Evolutionary conservation across 2,113 vertebrate species (phyloP).

Genomic region (Paramisgurnus dabryanus): DNA sequence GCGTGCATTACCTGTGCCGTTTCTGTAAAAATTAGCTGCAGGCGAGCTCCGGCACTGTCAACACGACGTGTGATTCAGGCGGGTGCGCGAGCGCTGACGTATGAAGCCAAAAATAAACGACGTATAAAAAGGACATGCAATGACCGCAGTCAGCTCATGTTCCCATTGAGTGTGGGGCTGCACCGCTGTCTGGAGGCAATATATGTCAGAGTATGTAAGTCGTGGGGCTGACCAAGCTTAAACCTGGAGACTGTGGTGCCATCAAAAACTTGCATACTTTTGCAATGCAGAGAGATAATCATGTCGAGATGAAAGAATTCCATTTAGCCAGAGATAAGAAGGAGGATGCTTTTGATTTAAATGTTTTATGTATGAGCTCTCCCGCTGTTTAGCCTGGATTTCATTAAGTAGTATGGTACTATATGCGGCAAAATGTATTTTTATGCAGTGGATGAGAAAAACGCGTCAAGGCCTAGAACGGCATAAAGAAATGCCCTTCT

Average conservation of each 20-base stretch:
- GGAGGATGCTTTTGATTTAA: constrained; percentile 28
- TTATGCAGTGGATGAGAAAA: background rate
- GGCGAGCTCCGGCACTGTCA: constrained; percentile 15
- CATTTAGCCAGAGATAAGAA: constrained; percentile 17
- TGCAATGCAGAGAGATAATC: constrained; percentile 12
- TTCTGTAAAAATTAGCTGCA: background rate
- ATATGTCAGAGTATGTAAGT: constrained; percentile 63
- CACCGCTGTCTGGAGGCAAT: constrained; percentile 63
- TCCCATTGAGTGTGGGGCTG: constrained; percentile 41
- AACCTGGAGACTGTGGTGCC: constrained; percentile 5
- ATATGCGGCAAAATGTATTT: background rate
- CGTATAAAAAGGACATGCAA: constrained; percentile 63
- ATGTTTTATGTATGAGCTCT: constrained; percentile 37
- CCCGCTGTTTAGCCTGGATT: constrained; percentile 28
- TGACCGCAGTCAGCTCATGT: constrained; percentile 61
- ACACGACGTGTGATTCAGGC: constrained; percentile 19
- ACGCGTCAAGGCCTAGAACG: background rate
- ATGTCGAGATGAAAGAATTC: constrained; percentile 15
- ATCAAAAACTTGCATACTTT: constrained; percentile 6
- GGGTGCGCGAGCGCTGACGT: constrained; percentile 35
- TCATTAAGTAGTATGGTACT: background rate
- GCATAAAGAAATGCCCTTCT: background rate
- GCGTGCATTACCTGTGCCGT: background rate
- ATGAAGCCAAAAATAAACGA: constrained; percentile 53
- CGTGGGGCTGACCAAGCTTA: constrained; percentile 56